phyloP scores from a whole-genome alignment of 2,113 vertebrate genomes.

The Azemiops feae region DNA sequence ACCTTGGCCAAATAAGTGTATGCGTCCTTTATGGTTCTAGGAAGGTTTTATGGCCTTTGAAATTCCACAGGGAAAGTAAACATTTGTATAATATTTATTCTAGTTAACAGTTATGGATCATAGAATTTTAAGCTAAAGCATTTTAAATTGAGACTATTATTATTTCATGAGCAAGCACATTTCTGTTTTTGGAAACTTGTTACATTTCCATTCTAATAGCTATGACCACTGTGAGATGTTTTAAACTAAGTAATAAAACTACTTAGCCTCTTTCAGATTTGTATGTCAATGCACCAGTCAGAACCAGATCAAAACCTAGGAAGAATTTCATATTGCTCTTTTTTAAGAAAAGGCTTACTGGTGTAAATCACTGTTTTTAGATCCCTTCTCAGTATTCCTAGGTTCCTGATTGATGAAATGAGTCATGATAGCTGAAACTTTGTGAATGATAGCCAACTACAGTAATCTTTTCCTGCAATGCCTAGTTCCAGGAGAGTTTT shows the following conservation, averaged over 20 bases:
- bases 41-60: constrained; percentile 27
- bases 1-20: neutral
- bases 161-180: constrained; percentile 33
- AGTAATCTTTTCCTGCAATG: neutral
- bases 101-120: constrained; percentile 29
- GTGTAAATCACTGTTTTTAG: neutral
- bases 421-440: neutral
- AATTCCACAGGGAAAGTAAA: constrained; percentile 21
- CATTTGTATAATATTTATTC: constrained; percentile 52
- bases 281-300: neutral
- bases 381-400: neutral
- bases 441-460: too few species aligned
- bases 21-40: neutral
- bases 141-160: constrained; percentile 28
- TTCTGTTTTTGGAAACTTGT: constrained; percentile 34
- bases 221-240: neutral
- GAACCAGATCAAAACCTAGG: constrained; percentile 1
- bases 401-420: neutral
- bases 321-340: neutral
- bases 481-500: neutral
- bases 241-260: neutral
- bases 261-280: neutral
- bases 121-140: constrained; percentile 40
- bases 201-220: constrained; percentile 30
- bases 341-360: neutral